A percentile compares a stretch with the other conserved stretches of the same genome.
Conservation (phyloP, 2,113 vertebrate species). For the Leptodactylus fuscus region DNA sequence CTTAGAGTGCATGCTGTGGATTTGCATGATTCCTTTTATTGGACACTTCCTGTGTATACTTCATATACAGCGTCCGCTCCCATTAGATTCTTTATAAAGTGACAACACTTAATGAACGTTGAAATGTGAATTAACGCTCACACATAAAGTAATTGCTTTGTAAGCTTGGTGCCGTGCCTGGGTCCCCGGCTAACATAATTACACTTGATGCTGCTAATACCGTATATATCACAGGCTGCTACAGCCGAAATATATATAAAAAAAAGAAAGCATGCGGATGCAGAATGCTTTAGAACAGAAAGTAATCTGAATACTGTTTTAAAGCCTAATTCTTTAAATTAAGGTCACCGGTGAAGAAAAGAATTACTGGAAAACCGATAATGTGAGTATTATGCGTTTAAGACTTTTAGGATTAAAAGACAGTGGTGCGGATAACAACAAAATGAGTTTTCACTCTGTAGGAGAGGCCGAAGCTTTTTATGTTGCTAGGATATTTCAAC, state of each 20-base stretch:
- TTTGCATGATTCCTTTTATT: background rate
- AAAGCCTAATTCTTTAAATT: slow-evolving; percentile 70
- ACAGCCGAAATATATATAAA: background rate
- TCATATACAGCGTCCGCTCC: background rate
- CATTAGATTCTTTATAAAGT: slow-evolving; percentile 1
- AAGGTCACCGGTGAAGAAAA: slow-evolving; percentile 70
- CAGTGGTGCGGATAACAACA: slow-evolving; percentile 73
- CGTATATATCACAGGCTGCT: background rate
- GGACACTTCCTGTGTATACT: background rate
- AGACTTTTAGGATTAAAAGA: slow-evolving; percentile 77
- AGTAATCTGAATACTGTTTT: slow-evolving; percentile 67
- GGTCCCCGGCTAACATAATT: slow-evolving; percentile 29
- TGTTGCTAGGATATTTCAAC: slow-evolving; percentile 77
- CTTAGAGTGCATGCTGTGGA: background rate
- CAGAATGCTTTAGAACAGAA: slow-evolving; percentile 48
- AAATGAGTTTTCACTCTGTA: slow-evolving; percentile 73
- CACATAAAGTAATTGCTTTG: slow-evolving; percentile 41
- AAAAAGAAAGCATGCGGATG: background rate
- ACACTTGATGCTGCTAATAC: slow-evolving; percentile 20
- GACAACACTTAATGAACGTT: background rate
- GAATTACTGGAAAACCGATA: slow-evolving; percentile 65
- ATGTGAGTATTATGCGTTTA: slow-evolving; percentile 72
- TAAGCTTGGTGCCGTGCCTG: background rate
- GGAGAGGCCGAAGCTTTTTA: slow-evolving; percentile 70
- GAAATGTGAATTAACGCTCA: slow-evolving; percentile 17